Evolutionary conservation across 2,113 vertebrate genomes (phyloP), one percentile per base, ranked within the genome.

Genomic region (cat (Felis catus)): DNA sequence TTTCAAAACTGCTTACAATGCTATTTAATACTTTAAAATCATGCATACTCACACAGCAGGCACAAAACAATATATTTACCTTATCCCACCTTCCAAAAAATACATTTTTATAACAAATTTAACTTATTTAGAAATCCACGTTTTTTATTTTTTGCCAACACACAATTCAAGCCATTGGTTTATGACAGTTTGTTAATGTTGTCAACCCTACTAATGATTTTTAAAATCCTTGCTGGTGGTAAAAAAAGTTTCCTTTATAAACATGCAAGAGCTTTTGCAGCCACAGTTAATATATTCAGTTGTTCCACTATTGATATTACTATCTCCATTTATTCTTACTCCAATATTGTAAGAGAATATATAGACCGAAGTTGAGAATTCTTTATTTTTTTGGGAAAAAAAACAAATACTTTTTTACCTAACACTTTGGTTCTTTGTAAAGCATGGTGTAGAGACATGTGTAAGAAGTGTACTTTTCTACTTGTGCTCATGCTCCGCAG

Each of bases 191-290:
- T 66, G 51, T 73, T 95, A 93, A 71, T n/a, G 45, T 95, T 91
- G 86, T 95, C 41, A 94, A n/a, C 66, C 27, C 31, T 51, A 39
- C 18, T 91, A 19, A 65, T 82, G 19, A 9, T 31, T 61, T 92
- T 94, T 29, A 53, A 96, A 89, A 78, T 89, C 33, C 76, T 79
- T 91, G 31, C 79, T 94, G 61, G 19, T 92, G 58, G 66, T 89
- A 48, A 61, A 83, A 48, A 61, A 83, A 78, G 3, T 61, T 91
- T 96, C 21, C 58, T 93, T 93, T 51, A 82, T 80, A 97, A 90
- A 73, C 1, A 53, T 82, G 13, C 55, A 68, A 61, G 68, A 97
- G 68, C 70, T 33, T 92, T 80, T 83, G 12, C 19, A 83, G 63
- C n/a, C 19, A 1, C 68, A n/a, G 53, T 25, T 83, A 70, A 82